Evolutionary conservation across 1,140 invertebrate genomes (phyloP), one percentile per base, ranked within the genome.

Genomic region (Aricia agestis): DNA sequence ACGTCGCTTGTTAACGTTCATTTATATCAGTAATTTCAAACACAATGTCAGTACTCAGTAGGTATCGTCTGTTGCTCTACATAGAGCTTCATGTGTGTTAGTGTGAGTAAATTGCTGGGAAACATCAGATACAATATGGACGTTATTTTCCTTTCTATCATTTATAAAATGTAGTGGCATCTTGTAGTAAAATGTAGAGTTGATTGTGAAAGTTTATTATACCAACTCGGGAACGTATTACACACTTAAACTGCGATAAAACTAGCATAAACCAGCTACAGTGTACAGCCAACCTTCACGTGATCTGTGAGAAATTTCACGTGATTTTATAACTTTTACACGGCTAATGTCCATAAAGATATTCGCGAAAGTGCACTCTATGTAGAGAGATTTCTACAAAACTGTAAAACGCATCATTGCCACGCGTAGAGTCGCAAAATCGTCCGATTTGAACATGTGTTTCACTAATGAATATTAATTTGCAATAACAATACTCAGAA

Each of bases 311-410:
- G 59, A 63, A 63, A 19, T 63, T 63, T 63, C 59, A 19, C 59
- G 59, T 63, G 19, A 63, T 63, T 19, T 63, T 10, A 63, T 19
- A 19, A 63, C 18, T 25, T 63, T 17, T 17, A 59, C 18, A 63
- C 59, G 17, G 17, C 59, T 19, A 19, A 63, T 63, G 59, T 19
- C 18, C 59, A 11, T 25, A 63, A 19, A 18, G 59, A 25, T 52
- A 52, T 63, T 25, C 59, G 59, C 17, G 59, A 63, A 63, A 63
- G 59, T 25, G 59, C 18, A 18, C 59, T 63, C 18, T 25, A 63
- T 63, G 19, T 63, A 63, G 17, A 63, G 59, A 63, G 59, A 25
- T 25, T 11, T 11, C 7, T 18, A 36, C 15, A 59, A 59, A 59
- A 59, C 17, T 59, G 15, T 59, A 59, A 17, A 59, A 36, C 59